phyloP scores from a whole-genome alignment of 2,113 vertebrate genomes.

The Colius striatus region DNA sequence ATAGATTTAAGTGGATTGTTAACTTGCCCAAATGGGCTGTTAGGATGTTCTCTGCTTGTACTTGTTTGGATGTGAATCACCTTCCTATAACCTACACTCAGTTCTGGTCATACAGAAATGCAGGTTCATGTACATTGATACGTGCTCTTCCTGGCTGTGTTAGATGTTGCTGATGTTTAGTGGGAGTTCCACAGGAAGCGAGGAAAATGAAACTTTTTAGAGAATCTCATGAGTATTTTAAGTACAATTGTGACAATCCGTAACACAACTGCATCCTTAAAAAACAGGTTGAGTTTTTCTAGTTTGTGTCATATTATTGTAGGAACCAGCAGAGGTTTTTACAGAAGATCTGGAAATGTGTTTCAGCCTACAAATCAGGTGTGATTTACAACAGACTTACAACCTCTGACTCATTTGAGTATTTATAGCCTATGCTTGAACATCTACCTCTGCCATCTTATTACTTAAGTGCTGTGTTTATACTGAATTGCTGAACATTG shows the following conservation, averaged over 20 bases:
- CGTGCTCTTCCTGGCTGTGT: not conserved
- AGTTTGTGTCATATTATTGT: not conserved
- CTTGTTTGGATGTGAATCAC: not conserved
- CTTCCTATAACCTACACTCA: not conserved
- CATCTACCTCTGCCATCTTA: slow-evolving; percentile 59
- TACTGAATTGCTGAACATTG: slow-evolving; percentile 21
- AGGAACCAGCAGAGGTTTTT: not conserved
- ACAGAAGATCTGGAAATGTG: not conserved
- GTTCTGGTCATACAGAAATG: not conserved
- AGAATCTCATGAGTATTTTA: not conserved
- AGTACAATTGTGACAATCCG: not conserved
- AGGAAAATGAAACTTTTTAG: not conserved
- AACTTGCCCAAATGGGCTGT: not conserved
- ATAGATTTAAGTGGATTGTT: not conserved
- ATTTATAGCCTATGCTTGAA: slow-evolving; percentile 55
- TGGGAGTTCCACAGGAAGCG: not conserved
- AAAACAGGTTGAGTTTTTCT: not conserved
- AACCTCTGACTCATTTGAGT: slow-evolving; percentile 55
- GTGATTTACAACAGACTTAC: slow-evolving; percentile 40
- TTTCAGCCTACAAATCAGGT: slow-evolving; percentile 32
- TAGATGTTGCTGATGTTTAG: not conserved
- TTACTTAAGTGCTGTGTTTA: slow-evolving; percentile 54
- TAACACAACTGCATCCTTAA: not conserved
- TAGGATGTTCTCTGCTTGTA: not conserved
- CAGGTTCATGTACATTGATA: not conserved